Evolutionary conservation across 2,113 vertebrate species (phyloP).

Genomic region (Turdus rufiventris): DNA sequence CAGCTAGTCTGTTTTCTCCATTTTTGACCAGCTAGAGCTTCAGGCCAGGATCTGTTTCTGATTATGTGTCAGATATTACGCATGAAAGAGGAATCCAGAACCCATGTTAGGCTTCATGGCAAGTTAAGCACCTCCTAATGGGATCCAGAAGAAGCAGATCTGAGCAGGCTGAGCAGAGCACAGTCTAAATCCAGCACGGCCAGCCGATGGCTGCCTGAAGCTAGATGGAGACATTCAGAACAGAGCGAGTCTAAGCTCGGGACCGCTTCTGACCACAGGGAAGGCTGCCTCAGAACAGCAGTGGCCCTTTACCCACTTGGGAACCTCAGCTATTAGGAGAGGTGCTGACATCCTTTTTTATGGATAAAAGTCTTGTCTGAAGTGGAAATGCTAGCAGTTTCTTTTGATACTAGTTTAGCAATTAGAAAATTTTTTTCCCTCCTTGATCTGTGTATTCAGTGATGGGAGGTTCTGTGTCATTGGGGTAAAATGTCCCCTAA

Average conservation of each 20-base stretch:
- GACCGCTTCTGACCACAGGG: neutral
- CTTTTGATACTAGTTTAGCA: neutral
- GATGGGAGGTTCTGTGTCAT: neutral
- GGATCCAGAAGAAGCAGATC: slow-evolving; percentile 24
- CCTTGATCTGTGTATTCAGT: neutral
- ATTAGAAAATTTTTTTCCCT: neutral
- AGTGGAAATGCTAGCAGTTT: neutral
- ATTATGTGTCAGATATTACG: slow-evolving; percentile 51
- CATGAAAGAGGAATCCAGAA: slow-evolving; percentile 45
- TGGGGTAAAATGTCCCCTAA: neutral
- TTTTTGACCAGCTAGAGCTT: slow-evolving; percentile 26
- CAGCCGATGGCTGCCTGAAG: neutral
- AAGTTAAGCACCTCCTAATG: slow-evolving; percentile 33
- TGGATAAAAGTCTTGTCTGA: neutral
- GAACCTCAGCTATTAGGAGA: neutral
- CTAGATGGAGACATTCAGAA: neutral
- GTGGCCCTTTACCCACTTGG: neutral
- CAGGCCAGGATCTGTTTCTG: slow-evolving; percentile 29
- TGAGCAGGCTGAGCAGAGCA: neutral
- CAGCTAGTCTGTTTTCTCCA: slow-evolving; percentile 16
- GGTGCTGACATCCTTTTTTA: neutral
- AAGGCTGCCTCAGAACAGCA: neutral
- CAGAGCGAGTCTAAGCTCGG: neutral
- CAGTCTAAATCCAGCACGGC: neutral
- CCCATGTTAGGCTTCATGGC: neutral